phyloP scores from a whole-genome alignment of 2,113 vertebrate genomes.

The Gobiocypris rarus region DNA sequence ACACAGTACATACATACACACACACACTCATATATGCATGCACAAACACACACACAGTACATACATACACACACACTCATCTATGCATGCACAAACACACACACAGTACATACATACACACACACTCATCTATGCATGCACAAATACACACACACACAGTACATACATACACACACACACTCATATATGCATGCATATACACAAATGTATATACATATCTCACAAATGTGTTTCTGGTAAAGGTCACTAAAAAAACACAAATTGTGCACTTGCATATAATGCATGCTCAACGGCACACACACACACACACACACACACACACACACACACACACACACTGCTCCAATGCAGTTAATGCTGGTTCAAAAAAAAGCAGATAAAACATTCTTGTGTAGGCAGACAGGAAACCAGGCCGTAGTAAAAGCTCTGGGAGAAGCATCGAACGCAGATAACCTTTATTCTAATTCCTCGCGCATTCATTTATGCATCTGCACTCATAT shows the following conservation, averaged over 20 bases:
- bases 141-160: too few relatives aligned
- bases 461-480: conserved; percentile 41
- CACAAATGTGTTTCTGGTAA: background rate
- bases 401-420: conserved; percentile 26
- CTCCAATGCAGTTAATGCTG: background rate
- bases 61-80: too few relatives aligned
- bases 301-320: too few relatives aligned
- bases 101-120: too few relatives aligned
- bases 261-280: conserved; percentile 32
- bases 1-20: too few relatives aligned
- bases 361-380: background rate
- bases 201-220: background rate
- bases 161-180: too few relatives aligned
- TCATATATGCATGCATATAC: background rate
- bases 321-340: background rate
- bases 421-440: background rate
- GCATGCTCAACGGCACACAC: background rate
- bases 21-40: too few relatives aligned
- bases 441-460: background rate
- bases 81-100: too few relatives aligned
- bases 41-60: too few relatives aligned
- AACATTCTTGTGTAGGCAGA: background rate
- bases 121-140: too few relatives aligned
- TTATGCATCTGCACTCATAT: conserved; percentile 44
- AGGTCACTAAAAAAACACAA: background rate